These are phyloP conservation scores for Ricordea florida DNA, from an alignment of 92 coral and sea anemone genomes.

Conservation along the genomic window DNA sequence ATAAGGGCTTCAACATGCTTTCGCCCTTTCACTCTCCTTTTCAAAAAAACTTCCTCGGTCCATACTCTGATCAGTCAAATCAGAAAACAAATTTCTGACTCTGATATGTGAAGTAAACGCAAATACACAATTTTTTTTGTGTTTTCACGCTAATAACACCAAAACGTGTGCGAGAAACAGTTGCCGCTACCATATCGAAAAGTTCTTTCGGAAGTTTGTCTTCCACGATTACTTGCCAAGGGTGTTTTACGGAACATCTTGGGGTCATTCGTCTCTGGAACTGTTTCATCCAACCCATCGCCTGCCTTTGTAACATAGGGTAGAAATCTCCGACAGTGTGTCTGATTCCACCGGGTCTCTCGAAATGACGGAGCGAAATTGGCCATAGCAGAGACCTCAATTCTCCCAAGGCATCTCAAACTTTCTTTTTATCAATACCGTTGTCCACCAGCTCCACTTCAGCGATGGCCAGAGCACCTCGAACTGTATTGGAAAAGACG, in stretches of 20 bases:
- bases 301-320: background rate
- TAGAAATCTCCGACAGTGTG: conserved; percentile 4
- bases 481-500: background rate
- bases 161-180: background rate
- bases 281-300: background rate
- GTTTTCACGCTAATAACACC: background rate
- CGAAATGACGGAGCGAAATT: background rate
- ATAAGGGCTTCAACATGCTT: conserved; percentile 11
- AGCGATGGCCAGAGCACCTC: background rate
- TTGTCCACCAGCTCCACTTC: background rate
- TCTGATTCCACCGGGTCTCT: background rate
- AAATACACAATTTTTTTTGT: conserved; percentile 1
- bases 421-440: background rate
- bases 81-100: background rate
- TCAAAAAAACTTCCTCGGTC: background rate
- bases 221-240: conserved; percentile 1
- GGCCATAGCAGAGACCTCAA: background rate
- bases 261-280: conserved; percentile 10
- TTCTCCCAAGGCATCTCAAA: background rate
- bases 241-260: conserved; percentile 1
- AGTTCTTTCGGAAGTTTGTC: background rate
- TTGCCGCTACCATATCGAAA: background rate
- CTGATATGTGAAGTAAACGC: background rate
- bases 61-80: background rate
- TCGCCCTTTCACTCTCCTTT: background rate